phyloP scores from a whole-genome alignment of 2,888 invertebrate species.

The Drosophila pseudotakahashii region DNA sequence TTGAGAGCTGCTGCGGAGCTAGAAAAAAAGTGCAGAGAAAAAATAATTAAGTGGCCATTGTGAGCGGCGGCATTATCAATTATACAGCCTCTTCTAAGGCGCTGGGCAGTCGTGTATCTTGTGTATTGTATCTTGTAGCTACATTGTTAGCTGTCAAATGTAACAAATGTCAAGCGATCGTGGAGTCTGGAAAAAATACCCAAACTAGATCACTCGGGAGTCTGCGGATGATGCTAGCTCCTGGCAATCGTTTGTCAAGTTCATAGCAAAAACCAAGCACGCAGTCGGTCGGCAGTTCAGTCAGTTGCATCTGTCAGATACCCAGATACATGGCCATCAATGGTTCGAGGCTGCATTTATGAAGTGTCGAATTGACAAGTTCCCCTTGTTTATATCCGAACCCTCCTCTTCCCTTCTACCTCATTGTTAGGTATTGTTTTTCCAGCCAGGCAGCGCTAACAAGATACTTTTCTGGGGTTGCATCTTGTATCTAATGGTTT shows the following conservation, averaged over 20 bases:
- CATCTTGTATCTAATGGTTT: conserved; percentile 24
- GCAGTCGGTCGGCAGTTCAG: conserved; percentile 33
- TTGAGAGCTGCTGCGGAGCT: conserved; percentile 58
- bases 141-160: conserved; percentile 79
- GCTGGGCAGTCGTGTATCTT: conserved; percentile 64
- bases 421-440: conserved; percentile 34
- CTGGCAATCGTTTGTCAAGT: conserved; percentile 76
- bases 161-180: conserved; percentile 75
- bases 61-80: conserved; percentile 66
- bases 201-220: conserved; percentile 62
- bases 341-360: conserved; percentile 66
- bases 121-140: conserved; percentile 74
- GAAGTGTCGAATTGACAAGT: conserved; percentile 80
- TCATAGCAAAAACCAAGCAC: conserved; percentile 60
- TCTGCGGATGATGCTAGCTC: conserved; percentile 26
- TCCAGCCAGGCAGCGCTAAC: conserved; percentile 57
- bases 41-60: conserved; percentile 79
- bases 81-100: conserved; percentile 51
- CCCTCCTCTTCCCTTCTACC: conserved; percentile 21
- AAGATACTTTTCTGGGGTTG: conserved; percentile 41
- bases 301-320: conserved; percentile 69
- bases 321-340: conserved; percentile 59
- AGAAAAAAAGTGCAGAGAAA: conserved; percentile 57
- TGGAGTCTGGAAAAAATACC: conserved; percentile 37
- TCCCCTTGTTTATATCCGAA: conserved; percentile 35